A percentile compares a stretch with the other conserved stretches of the same genome.
phyloP scores from a whole-genome alignment of 2,113 vertebrate genomes.

The Neodon shergylaensis region DNA sequence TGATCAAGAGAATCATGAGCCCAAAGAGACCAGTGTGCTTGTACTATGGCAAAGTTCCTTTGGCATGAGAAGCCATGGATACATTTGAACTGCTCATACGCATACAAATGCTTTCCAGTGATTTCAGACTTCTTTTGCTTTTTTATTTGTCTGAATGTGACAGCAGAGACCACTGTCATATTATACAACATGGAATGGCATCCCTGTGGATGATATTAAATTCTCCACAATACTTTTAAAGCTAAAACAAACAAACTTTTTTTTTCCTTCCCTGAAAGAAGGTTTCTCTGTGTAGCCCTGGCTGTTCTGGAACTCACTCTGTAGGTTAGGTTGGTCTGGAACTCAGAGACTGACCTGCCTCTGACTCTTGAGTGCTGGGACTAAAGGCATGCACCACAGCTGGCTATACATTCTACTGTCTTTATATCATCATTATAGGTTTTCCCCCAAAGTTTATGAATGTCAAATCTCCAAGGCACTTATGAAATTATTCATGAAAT shows the following conservation, averaged over 20 bases:
- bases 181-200: constrained; percentile 74
- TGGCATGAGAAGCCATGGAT: background rate
- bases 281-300: too few relatives aligned
- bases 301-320: too few relatives aligned
- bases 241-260: constrained; percentile 56
- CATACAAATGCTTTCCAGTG: constrained; percentile 62
- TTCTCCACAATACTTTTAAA: constrained; percentile 73
- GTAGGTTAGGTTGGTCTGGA: too few relatives aligned
- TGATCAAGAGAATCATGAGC: background rate
- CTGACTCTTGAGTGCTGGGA: too few relatives aligned
- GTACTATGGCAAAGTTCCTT: background rate
- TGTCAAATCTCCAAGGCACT: constrained; percentile 72
- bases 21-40: background rate
- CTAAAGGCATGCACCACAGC: background rate
- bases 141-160: constrained; percentile 75
- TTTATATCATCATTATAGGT: constrained; percentile 60
- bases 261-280: background rate
- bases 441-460: constrained; percentile 75
- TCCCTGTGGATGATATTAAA: constrained; percentile 74
- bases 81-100: background rate
- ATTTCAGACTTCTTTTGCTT: constrained; percentile 66
- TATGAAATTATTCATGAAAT: constrained; percentile 65
- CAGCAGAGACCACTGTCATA: constrained; percentile 55
- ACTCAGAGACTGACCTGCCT: too few relatives aligned
- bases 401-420: constrained; percentile 53